Evolutionary conservation across 1,140 invertebrate species (phyloP), one percentile per base, ranked within the genome.

Genomic region (Agrilus planipennis): DNA sequence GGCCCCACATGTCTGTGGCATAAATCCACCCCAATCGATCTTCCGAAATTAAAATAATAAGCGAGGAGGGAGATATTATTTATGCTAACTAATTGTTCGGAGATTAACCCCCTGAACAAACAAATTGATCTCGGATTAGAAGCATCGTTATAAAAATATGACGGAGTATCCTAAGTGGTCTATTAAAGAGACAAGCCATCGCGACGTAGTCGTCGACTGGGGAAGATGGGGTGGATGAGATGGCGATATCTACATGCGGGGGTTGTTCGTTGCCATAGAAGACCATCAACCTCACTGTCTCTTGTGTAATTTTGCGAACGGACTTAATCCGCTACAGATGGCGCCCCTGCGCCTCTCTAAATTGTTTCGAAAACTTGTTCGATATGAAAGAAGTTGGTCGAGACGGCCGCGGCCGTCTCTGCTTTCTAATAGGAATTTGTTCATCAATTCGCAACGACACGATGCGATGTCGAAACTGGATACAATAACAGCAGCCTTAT

Each of bases 351-450:
- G 51, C 44, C 49, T 46, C 54, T 51, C 51, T 51, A 54, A 57
- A 59, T 55, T 53, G 57, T 51, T 56, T 51, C n/a, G n/a, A 54
- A 57, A 59, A 59, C 51, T 59, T 58, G 55, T 58, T 59, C 57
- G 57, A 59, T 59, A 59, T 59, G 56, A 59, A 58, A 57, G 51
- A 53, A 53, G 48, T 46, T 49, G 41, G 49, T 49, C 53, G 45
- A 49, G 52, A 55, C 57, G n/a, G n/a, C n/a, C n/a, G n/a, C n/a
- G n/a, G n/a, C n/a, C n/a, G n/a, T n/a, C n/a, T n/a, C n/a, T n/a
- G n/a, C n/a, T n/a, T n/a, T 59, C 56, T 59, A 57, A 59, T 57
- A 57, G 53, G 50, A 57, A 57, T 55, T 59, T 56, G 53, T 53
- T 59, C 57, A 59, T 59, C 57, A 59, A 59, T 59, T 59, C 51